phyloP scores from a whole-genome alignment of 2,113 vertebrate species.

The Vulpes vulpes region DNA sequence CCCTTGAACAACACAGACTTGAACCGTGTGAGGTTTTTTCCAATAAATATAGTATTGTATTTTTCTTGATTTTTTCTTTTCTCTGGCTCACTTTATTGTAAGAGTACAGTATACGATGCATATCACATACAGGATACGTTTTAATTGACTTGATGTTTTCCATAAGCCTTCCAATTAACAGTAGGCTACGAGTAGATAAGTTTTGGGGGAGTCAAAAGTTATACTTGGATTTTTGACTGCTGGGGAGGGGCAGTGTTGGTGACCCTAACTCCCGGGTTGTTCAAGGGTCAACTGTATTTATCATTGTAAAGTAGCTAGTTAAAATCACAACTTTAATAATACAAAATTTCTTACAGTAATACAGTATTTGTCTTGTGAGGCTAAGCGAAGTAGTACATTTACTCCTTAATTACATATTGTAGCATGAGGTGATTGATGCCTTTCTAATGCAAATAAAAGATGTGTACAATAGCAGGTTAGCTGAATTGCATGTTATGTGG shows the following conservation, averaged over 20 bases:
- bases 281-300: neutral
- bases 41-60: neutral
- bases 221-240: neutral
- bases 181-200: neutral
- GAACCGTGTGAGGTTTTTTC: neutral
- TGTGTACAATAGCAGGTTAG: neutral
- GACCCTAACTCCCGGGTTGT: neutral
- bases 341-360: neutral
- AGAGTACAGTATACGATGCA: neutral
- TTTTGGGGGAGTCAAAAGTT: neutral
- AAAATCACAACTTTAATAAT: constrained; percentile 3
- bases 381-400: neutral
- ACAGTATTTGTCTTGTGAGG: neutral
- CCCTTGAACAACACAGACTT: neutral
- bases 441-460: constrained; percentile 28
- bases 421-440: neutral
- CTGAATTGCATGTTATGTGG: neutral
- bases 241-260: neutral
- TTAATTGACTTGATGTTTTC: neutral
- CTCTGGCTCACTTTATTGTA: neutral
- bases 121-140: neutral
- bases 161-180: neutral
- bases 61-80: neutral
- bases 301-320: neutral
- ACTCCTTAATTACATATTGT: constrained; percentile 15